These are phyloP conservation scores for Champsocephalus gunnari DNA, from an alignment of 2,797 vertebrate genomes.

Conservation along the genomic window DNA sequence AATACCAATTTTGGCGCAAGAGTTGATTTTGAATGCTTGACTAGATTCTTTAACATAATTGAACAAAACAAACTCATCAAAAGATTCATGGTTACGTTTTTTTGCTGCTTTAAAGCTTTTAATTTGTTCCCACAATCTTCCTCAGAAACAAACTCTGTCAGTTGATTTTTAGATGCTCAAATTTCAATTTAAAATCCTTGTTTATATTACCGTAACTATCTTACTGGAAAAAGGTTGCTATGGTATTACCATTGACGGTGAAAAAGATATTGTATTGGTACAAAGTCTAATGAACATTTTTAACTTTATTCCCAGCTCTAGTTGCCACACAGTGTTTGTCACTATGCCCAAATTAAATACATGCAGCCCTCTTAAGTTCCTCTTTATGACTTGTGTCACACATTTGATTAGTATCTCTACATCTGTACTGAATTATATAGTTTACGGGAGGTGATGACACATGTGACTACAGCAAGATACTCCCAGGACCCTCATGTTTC, in stretches of 20 bases:
- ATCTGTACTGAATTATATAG: slow-evolving; percentile 16
- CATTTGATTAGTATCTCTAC: slow-evolving; percentile 44
- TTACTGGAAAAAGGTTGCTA: neutral
- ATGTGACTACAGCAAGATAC: slow-evolving; percentile 12
- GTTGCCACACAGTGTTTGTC: neutral
- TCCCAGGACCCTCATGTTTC: slow-evolving; percentile 19
- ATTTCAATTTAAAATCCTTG: neutral
- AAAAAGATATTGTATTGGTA: neutral
- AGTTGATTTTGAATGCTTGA: neutral
- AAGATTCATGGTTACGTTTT: neutral
- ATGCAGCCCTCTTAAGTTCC: neutral
- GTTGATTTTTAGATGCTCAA: neutral
- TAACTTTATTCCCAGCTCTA: neutral
- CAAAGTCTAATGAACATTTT: neutral
- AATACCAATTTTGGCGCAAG: neutral
- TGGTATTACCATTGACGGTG: neutral
- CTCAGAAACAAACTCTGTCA: neutral
- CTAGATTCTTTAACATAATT: neutral
- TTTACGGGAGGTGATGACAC: slow-evolving; percentile 42
- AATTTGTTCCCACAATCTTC: neutral
- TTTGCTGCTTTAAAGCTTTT: neutral
- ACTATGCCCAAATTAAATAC: neutral
- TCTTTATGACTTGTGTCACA: slow-evolving; percentile 25
- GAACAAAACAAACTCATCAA: neutral
- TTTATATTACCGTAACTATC: neutral